Evolutionary conservation across 2,113 vertebrate genomes (phyloP).

Genomic region (Raja brachyura): DNA sequence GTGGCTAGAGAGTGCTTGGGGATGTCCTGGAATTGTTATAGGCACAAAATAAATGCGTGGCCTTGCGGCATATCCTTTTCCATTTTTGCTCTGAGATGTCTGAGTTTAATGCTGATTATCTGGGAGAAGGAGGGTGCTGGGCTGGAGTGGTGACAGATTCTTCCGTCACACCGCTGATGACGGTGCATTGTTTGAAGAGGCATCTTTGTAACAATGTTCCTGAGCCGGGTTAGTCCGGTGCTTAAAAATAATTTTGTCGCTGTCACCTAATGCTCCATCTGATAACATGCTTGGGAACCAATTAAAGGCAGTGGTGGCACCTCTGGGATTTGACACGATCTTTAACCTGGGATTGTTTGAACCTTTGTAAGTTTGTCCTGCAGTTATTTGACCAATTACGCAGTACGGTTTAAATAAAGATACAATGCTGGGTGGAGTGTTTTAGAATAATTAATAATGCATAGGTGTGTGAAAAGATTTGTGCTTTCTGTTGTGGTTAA

Average conservation of each 20-base stretch:
- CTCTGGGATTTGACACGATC: neutral
- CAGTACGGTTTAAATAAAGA: neutral
- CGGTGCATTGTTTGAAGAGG: neutral
- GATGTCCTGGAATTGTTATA: neutral
- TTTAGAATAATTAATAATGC: conserved; percentile 13
- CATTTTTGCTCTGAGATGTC: neutral
- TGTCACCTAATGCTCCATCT: too few species aligned
- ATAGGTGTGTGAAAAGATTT: neutral
- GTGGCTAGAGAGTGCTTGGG: neutral
- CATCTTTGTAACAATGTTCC: neutral
- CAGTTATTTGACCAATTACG: neutral
- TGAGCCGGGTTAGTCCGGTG: neutral
- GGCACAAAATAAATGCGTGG: neutral
- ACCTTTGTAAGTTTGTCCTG: neutral
- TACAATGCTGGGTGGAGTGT: conserved; percentile 3
- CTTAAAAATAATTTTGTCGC: neutral
- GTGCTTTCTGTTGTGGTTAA: neutral
- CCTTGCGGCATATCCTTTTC: neutral
- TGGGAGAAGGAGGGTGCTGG: neutral
- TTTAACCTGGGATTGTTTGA: neutral
- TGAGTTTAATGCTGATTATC: neutral
- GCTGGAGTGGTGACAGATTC: neutral
- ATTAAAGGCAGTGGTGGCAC: neutral
- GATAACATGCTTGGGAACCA: neutral
- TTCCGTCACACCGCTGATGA: neutral